These are phyloP conservation scores for Falco berigora DNA, from an alignment of 2,797 vertebrate species.

Conservation along the genomic window DNA sequence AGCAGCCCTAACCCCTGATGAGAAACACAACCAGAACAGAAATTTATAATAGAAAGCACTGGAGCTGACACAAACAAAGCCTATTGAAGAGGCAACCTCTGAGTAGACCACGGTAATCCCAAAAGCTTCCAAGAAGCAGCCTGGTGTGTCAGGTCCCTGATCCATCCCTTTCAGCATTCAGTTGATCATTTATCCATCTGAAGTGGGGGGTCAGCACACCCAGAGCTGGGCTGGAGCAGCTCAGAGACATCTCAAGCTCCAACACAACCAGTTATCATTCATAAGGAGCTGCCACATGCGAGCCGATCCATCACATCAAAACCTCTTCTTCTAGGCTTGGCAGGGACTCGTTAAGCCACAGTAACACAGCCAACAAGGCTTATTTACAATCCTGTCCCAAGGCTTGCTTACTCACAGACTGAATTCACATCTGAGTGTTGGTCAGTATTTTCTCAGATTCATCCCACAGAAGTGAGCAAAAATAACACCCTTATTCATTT, in stretches of 20 bases:
- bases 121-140: neutral
- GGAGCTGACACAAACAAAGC: neutral
- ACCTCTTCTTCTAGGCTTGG: neutral
- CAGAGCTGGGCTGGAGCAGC: neutral
- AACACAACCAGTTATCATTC: neutral
- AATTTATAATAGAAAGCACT: accelerated
- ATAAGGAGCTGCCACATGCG: neutral
- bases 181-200: neutral
- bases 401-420: neutral
- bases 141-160: accelerated
- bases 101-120: neutral
- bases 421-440: neutral
- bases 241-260: neutral
- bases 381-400: neutral
- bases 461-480: neutral
- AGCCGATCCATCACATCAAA: neutral
- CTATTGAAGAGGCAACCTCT: neutral
- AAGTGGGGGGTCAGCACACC: accelerated
- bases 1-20: neutral
- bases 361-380: neutral
- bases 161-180: neutral
- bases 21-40: neutral
- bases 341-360: neutral
- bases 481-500: neutral
- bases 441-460: neutral